Conservation (phyloP, 2,113 vertebrate genomes). For the Halcyon senegalensis region DNA sequence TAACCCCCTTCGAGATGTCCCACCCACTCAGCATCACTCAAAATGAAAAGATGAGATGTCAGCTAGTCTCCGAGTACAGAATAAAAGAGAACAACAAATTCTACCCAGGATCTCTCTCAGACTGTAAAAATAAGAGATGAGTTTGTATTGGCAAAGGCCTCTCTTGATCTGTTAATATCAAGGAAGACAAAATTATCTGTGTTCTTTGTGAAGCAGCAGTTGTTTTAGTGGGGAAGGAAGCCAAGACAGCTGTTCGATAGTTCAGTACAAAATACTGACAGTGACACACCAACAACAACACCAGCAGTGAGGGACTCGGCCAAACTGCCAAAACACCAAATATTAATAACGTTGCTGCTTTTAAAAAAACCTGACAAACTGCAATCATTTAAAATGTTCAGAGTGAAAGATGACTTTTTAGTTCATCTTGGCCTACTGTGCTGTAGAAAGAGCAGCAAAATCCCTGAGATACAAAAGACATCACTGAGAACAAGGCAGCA, state of each 20-base stretch:
- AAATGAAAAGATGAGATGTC: constrained; percentile 41
- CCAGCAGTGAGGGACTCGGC: background rate
- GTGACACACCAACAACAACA: constrained; percentile 34
- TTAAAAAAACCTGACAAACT: background rate
- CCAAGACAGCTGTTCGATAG: constrained; percentile 58
- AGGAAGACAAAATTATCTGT: constrained; percentile 64
- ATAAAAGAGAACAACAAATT: constrained; percentile 54
- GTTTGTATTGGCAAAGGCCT: constrained; percentile 55
- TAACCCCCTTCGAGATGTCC: constrained; percentile 29
- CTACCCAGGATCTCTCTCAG: constrained; percentile 29
- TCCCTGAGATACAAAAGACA: background rate
- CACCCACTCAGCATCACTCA: constrained; percentile 50
- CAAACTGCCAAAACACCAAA: constrained; percentile 28
- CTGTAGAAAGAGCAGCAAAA: background rate
- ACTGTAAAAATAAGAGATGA: constrained; percentile 53
- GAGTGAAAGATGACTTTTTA: background rate
- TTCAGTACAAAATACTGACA: constrained; percentile 54
- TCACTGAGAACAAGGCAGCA: background rate
- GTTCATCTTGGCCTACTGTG: background rate
- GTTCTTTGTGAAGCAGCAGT: constrained; percentile 65
- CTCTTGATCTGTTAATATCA: constrained; percentile 61
- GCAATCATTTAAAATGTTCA: background rate
- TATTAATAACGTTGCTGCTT: constrained; percentile 10
- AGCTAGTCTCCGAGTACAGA: background rate
- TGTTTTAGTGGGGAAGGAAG: constrained; percentile 51